Conservation (phyloP, 1,140 invertebrate species). For the Drosophila rufa region DNA sequence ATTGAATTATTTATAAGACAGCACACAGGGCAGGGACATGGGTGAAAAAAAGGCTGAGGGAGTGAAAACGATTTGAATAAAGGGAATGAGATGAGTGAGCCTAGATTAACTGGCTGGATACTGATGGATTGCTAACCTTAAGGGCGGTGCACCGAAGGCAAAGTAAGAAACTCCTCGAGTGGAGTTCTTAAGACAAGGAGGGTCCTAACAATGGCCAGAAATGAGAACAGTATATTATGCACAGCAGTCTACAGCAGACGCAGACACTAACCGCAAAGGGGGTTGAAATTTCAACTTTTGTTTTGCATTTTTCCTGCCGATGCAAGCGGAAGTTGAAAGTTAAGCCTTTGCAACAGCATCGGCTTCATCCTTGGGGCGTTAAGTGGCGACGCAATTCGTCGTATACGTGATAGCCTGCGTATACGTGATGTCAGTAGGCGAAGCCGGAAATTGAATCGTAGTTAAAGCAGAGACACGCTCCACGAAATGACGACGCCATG, state of each 20-base stretch:
- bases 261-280: slow-evolving; percentile 29
- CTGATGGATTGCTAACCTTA: slow-evolving; percentile 36
- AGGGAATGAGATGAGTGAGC: not conserved
- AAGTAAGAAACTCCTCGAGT: slow-evolving; percentile 5
- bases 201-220: slow-evolving; percentile 32
- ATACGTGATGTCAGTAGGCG: slow-evolving; percentile 41
- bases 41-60: not conserved
- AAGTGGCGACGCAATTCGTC: slow-evolving; percentile 42
- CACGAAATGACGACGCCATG: slow-evolving; percentile 8
- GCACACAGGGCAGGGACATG: not conserved
- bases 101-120: slow-evolving; percentile 1
- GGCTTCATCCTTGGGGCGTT: slow-evolving; percentile 34
- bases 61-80: not conserved
- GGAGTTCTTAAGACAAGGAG: slow-evolving; percentile 32
- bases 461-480: slow-evolving; percentile 39
- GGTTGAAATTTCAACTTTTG: slow-evolving; percentile 36
- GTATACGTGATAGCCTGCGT: slow-evolving; percentile 51
- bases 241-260: slow-evolving; percentile 10
- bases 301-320: slow-evolving; percentile 24
- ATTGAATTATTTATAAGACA: slow-evolving; percentile 51
- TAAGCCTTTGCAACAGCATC: slow-evolving; percentile 42
- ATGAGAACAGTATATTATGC: slow-evolving; percentile 42
- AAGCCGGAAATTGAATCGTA: slow-evolving; percentile 48
- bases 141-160: slow-evolving; percentile 19
- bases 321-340: slow-evolving; percentile 47